phyloP scores from a whole-genome alignment of 2,797 vertebrate species.

The Otus scops region DNA sequence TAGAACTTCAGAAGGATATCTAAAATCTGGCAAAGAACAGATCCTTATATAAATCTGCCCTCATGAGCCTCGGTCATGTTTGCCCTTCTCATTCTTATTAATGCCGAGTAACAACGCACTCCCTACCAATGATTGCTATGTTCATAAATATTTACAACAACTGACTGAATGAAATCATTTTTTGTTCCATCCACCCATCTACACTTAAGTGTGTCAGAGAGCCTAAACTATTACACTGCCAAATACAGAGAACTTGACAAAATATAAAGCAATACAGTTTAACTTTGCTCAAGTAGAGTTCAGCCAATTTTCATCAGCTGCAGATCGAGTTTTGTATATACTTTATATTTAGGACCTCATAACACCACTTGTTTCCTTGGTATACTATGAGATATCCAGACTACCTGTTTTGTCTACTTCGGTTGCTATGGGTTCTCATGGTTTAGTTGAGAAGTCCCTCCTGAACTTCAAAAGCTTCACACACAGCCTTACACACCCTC shows the following conservation, averaged over 20 bases:
- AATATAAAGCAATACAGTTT: not conserved
- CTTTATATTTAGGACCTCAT: not conserved
- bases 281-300: not conserved
- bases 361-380: not conserved
- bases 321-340: not conserved
- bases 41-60: not conserved
- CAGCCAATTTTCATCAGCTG: not conserved
- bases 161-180: conserved; percentile 59
- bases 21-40: not conserved
- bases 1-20: not conserved
- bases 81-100: not conserved
- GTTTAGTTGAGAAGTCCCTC: not conserved
- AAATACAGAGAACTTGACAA: not conserved
- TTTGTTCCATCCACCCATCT: conserved; percentile 50
- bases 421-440: not conserved
- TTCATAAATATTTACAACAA: conserved; percentile 74
- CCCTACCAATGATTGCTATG: conserved; percentile 37
- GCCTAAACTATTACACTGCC: conserved; percentile 14
- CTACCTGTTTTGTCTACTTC: not conserved
- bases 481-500: not conserved
- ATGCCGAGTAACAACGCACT: not conserved
- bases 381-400: not conserved
- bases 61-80: not conserved
- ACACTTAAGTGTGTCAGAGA: conserved; percentile 13
- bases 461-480: not conserved